phyloP scores from a whole-genome alignment of 2,113 vertebrate species.

The Trogon melanurus region DNA sequence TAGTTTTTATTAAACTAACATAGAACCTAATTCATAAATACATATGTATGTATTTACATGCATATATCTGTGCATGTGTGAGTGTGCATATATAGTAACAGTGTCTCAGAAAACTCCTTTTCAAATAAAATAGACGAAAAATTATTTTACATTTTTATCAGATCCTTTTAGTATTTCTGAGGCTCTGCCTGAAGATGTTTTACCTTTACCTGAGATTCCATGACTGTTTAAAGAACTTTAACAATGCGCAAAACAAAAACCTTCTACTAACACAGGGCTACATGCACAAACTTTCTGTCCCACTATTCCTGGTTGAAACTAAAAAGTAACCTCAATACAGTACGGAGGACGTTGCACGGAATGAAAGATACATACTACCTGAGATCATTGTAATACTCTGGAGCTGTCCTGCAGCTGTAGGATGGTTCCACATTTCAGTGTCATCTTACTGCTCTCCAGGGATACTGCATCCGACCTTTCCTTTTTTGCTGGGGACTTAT shows the following conservation, averaged over 20 bases:
- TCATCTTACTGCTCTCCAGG: background rate
- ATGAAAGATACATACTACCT: background rate
- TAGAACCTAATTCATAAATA: background rate
- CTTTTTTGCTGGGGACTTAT: background rate
- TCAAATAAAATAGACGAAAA: background rate
- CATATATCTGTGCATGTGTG: fast-evolving
- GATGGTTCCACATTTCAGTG: background rate
- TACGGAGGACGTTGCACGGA: background rate
- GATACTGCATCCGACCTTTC: background rate
- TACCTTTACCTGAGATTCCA: background rate
- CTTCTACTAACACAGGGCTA: background rate
- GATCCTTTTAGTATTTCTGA: background rate
- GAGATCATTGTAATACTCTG: background rate
- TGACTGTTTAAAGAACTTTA: background rate
- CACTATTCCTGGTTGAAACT: background rate
- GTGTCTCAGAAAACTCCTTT: background rate
- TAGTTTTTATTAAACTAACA: background rate
- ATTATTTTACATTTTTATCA: background rate
- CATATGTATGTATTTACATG: background rate
- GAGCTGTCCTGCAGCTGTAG: background rate
- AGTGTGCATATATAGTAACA: background rate
- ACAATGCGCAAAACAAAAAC: background rate
- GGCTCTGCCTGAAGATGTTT: background rate
- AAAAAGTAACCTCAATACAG: background rate
- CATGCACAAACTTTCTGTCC: background rate